A percentile compares a stretch with the other conserved stretches of the same genome.
These are phyloP conservation scores for Crocuta crocuta DNA, from an alignment of 2,113 vertebrate species.

Conservation along the genomic window DNA sequence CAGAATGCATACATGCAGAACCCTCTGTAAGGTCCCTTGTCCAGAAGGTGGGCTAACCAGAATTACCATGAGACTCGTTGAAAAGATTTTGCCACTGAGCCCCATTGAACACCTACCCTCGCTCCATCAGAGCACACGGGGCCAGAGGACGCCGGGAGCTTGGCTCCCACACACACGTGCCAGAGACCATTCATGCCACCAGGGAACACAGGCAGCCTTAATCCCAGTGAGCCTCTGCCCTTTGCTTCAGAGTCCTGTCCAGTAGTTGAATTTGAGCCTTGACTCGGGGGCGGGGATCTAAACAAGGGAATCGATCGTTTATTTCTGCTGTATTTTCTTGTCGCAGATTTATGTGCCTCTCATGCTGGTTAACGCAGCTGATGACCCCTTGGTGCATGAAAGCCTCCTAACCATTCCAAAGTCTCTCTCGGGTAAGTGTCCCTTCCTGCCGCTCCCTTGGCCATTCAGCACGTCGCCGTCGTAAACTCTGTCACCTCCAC, in stretches of 20 bases:
- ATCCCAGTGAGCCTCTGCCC: not conserved
- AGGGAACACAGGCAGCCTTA: not conserved
- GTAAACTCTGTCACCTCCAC: not conserved
- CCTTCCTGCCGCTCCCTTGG: not conserved
- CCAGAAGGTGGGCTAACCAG: not conserved
- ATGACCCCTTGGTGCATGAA: constrained; percentile 97
- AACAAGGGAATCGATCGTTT: not conserved
- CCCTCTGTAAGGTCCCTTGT: not conserved
- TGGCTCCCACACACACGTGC: not conserved
- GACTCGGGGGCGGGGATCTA: not conserved
- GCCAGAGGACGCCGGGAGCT: not conserved
- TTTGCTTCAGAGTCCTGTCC: not conserved
- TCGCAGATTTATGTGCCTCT: constrained; percentile 95
- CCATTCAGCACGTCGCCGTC: not conserved
- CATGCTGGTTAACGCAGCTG: constrained; percentile 96
- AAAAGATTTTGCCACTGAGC: not conserved
- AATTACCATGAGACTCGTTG: not conserved
- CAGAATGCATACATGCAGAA: not conserved
- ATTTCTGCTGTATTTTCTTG: not conserved
- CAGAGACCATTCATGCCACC: not conserved
- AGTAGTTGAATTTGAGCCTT: not conserved
- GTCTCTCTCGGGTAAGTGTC: constrained; percentile 93
- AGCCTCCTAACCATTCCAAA: constrained; percentile 97
- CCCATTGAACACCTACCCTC: fast-evolving
- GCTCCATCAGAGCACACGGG: not conserved